A percentile compares a stretch with the other conserved stretches of the same genome.
Conservation (phyloP, 2,113 vertebrate species). For the Lipophrys pholis region DNA sequence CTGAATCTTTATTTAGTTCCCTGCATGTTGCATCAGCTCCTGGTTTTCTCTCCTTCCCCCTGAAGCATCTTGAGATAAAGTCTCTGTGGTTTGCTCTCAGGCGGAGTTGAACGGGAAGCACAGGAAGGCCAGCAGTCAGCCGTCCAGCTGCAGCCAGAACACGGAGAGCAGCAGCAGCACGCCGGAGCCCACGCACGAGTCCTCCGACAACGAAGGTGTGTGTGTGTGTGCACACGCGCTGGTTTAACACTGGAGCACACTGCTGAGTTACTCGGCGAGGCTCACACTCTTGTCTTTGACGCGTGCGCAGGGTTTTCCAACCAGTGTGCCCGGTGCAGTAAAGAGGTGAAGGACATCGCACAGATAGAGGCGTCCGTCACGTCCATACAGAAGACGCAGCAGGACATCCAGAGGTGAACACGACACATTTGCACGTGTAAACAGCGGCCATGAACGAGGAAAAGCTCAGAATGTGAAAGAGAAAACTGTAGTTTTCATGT, state of each 20-base stretch:
- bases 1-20: neutral
- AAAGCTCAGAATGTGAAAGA: no score
- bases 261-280: no score
- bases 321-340: slow-evolving; percentile 87
- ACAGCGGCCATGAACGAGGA: no score
- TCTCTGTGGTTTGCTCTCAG: no score
- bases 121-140: slow-evolving; percentile 93
- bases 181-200: slow-evolving; percentile 92
- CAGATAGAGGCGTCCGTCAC: slow-evolving; percentile 89
- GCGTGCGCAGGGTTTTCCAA: slow-evolving; percentile 82
- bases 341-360: slow-evolving; percentile 87
- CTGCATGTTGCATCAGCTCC: neutral
- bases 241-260: neutral
- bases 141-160: slow-evolving; percentile 94
- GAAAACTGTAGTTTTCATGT: no score
- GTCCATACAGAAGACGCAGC: slow-evolving; percentile 90
- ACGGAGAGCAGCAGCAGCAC: slow-evolving; percentile 96
- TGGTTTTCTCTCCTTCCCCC: no score
- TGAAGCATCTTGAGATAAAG: no score
- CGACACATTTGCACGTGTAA: neutral
- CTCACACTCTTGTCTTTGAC: neutral
- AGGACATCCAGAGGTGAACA: slow-evolving; percentile 92
- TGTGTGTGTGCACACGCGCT: neutral
- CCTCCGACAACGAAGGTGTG: slow-evolving; percentile 91
- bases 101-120: slow-evolving; percentile 79